Evolutionary conservation across 1,140 invertebrate species (phyloP).

Genomic region (Ceratosolen fusciceps): DNA sequence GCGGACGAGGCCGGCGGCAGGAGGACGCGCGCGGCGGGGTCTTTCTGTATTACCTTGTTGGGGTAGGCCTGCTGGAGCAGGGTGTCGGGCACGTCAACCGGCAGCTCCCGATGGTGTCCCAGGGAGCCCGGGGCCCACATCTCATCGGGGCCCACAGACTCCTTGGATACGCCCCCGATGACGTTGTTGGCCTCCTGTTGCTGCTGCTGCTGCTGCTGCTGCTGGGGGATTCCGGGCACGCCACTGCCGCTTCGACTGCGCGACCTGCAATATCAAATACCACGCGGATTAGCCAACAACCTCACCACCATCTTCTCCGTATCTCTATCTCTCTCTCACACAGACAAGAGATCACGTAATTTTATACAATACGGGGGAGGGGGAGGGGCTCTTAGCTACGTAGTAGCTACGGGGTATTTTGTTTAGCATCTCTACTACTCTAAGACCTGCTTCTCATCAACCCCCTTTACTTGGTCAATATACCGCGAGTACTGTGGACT

Average conservation of each 20-base stretch:
- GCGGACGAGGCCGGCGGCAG: constrained; percentile 40
- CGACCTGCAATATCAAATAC: constrained; percentile 60
- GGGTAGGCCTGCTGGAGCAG: constrained; percentile 94
- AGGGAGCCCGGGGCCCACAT: constrained; percentile 71
- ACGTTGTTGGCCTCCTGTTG: constrained; percentile 67
- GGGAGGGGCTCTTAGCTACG: no score
- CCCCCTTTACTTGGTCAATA: no score
- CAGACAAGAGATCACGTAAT: no score
- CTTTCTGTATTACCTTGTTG: constrained; percentile 82
- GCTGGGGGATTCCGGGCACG: constrained; percentile 67
- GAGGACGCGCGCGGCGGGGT: constrained; percentile 78
- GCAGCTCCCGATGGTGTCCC: constrained; percentile 95
- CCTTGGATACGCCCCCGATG: constrained; percentile 62
- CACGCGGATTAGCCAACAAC: neutral
- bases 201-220: constrained; percentile 62
- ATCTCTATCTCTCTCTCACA: no score
- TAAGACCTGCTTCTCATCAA: no score
- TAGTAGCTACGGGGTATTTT: no score
- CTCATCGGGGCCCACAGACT: constrained; percentile 67
- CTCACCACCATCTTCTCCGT: no score
- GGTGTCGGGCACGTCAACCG: constrained; percentile 96
- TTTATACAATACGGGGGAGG: no score
- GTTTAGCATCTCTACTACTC: no score
- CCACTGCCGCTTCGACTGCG: constrained; percentile 66
- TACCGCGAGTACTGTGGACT: no score